Conservation (phyloP, 2,797 vertebrate species). For the Halcyon chelicuti region DNA sequence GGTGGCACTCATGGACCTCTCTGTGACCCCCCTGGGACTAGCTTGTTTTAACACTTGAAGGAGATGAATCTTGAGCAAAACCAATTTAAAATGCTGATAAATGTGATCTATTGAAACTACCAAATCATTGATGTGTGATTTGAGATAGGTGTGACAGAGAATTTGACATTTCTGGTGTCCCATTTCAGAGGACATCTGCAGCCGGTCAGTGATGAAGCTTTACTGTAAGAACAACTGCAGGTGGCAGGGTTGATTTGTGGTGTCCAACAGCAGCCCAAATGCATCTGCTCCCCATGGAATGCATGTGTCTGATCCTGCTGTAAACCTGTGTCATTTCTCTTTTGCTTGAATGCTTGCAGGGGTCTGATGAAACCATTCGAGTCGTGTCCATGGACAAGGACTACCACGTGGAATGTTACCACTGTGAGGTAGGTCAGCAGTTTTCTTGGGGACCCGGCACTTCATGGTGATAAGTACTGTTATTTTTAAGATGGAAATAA, state of each 20-base stretch:
- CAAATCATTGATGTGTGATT: background rate
- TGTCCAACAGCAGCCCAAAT: background rate
- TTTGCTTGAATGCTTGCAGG: constrained; percentile 77
- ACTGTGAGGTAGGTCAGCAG: constrained; percentile 88
- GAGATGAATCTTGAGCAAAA: background rate
- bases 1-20: background rate
- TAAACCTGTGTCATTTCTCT: background rate
- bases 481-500: background rate
- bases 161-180: background rate
- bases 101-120: background rate
- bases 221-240: background rate
- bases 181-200: background rate
- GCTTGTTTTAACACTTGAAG: background rate
- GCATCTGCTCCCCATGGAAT: background rate
- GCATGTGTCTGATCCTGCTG: background rate
- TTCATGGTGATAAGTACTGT: background rate
- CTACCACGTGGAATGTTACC: constrained; percentile 96
- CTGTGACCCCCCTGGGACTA: background rate
- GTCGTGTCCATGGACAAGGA: constrained; percentile 98
- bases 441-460: background rate
- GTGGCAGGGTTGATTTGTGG: background rate
- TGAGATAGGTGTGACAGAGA: background rate
- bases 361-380: constrained; percentile 94
- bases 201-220: background rate
- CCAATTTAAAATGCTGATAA: background rate